Percentiles rank a stretch among this genome's conserved stretches.
Evolutionary conservation across 2,888 invertebrate genomes (phyloP).

Genomic region (Graphium colonna): DNA sequence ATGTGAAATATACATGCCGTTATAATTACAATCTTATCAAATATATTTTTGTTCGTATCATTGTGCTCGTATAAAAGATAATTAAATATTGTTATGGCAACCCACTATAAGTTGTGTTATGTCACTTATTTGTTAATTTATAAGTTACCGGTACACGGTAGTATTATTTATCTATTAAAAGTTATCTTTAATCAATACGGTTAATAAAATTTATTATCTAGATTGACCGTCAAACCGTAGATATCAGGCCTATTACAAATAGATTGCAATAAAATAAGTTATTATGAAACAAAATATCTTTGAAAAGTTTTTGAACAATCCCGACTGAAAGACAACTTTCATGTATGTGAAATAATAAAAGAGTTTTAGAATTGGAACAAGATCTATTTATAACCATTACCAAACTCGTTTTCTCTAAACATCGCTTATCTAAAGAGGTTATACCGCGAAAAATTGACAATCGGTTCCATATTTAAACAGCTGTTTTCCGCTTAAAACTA

Average conservation of each 20-base stretch:
- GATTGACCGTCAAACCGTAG: neutral
- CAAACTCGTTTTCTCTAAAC: too few relatives aligned
- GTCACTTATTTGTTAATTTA: neutral
- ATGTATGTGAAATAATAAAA: neutral
- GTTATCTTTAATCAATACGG: neutral
- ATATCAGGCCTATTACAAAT: neutral
- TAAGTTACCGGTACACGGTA: neutral
- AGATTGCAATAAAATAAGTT: neutral
- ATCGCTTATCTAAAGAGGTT: neutral
- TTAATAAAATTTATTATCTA: neutral
- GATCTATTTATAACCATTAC: too few relatives aligned
- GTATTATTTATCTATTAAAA: neutral
- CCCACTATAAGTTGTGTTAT: neutral
- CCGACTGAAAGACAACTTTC: neutral
- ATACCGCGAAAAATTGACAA: neutral
- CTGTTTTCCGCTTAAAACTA: neutral
- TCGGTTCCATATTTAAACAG: slow-evolving; percentile 3
- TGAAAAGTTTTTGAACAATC: too few relatives aligned
- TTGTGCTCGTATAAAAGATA: too few relatives aligned
- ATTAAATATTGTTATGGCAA: too few relatives aligned
- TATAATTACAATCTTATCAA: too few relatives aligned
- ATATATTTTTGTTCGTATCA: too few relatives aligned
- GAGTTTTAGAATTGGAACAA: neutral
- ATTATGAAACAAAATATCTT: neutral
- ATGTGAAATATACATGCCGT: too few relatives aligned